Evolutionary conservation across 2,888 invertebrate genomes (phyloP).

Genomic region (Leptopterna dolabrata): DNA sequence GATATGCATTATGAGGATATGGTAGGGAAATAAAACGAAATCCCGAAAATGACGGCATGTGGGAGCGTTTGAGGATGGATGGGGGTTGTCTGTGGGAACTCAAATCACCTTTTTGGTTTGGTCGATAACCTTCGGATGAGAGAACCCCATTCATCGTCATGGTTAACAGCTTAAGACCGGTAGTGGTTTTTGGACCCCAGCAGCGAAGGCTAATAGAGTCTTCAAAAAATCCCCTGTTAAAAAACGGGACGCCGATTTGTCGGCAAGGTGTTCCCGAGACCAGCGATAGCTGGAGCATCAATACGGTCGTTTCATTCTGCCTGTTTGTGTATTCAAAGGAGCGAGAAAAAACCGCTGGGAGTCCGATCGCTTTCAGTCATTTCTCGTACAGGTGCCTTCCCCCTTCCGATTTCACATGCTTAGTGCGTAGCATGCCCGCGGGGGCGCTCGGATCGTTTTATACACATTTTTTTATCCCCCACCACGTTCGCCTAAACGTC

Average conservation of each 20-base stretch:
- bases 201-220: constrained; percentile 23
- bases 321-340: constrained; percentile 10
- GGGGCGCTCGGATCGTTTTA: not conserved
- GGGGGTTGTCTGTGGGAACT: constrained; percentile 21
- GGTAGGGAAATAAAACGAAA: not conserved
- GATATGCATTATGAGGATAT: not conserved
- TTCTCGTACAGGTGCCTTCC: not conserved
- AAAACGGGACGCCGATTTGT: constrained; percentile 21
- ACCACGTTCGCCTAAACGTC: not conserved
- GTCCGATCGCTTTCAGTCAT: constrained; percentile 8
- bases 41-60: not conserved
- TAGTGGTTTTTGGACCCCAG: constrained; percentile 21
- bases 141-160: not conserved
- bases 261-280: constrained; percentile 9
- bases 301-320: constrained; percentile 5
- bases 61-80: not conserved
- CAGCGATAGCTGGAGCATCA: constrained; percentile 13
- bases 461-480: not conserved
- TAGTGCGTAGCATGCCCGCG: not conserved
- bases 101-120: constrained; percentile 29
- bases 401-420: not conserved
- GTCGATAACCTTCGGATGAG: constrained; percentile 5
- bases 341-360: not conserved
- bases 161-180: constrained; percentile 21
- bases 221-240: constrained; percentile 13